Percentiles rank a stretch among this genome's conserved stretches.
These are phyloP conservation scores for Ceratina japonica DNA, from an alignment of 1,140 invertebrate species.

Conservation along the genomic window DNA sequence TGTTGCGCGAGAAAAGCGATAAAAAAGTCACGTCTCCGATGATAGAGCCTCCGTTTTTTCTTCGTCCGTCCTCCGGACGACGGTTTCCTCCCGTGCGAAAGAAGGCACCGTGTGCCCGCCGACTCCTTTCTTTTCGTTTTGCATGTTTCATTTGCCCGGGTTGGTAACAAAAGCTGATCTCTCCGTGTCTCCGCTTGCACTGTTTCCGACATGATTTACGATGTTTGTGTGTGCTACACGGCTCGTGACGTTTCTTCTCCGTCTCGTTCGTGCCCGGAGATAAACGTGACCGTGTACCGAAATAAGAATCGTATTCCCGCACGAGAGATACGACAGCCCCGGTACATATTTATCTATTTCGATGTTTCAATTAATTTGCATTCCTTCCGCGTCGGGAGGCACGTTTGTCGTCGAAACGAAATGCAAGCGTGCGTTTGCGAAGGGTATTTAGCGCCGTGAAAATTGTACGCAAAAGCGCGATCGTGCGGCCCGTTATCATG, in stretches of 20 bases:
- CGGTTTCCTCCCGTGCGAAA: not conserved
- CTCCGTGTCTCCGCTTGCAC: constrained; percentile 2
- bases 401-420: too few relatives aligned
- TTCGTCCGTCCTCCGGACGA: not conserved
- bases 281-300: too few relatives aligned
- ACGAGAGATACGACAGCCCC: too few relatives aligned
- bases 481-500: too few relatives aligned
- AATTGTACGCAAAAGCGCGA: too few relatives aligned
- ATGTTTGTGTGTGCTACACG: not conserved
- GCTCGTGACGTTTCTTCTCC: not conserved
- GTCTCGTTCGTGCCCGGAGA: not conserved
- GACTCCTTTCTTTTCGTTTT: not conserved
- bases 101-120: not conserved
- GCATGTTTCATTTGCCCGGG: constrained; percentile 18
- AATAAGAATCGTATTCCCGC: not conserved
- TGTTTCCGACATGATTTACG: constrained; percentile 15
- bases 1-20: constrained; percentile 35
- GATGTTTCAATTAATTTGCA: too few relatives aligned
- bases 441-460: too few relatives aligned
- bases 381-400: too few relatives aligned
- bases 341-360: too few relatives aligned
- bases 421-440: too few relatives aligned
- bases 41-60: constrained; percentile 16
- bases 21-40: constrained; percentile 23
- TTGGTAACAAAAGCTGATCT: constrained; percentile 19